Evolutionary conservation across 2,113 vertebrate species (phyloP).

Genomic region (Pollachius pollachius): DNA sequence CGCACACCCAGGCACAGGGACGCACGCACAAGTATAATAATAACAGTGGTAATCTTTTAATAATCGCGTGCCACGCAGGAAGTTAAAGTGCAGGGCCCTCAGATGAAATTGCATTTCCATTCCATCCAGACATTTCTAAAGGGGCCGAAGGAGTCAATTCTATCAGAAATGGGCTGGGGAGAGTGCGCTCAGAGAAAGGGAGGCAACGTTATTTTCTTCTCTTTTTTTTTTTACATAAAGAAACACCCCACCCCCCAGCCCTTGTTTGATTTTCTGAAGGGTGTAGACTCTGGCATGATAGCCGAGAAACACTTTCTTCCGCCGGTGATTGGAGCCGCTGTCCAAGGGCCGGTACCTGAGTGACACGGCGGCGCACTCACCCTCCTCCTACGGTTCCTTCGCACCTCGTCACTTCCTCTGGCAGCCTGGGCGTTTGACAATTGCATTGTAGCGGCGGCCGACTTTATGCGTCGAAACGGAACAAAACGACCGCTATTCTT

Average conservation of each 20-base stretch:
- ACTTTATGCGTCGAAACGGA: not conserved
- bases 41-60: no score
- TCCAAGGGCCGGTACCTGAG: not conserved
- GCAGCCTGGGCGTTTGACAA: not conserved
- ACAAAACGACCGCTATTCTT: not conserved
- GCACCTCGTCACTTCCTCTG: not conserved
- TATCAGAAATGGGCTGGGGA: conserved; percentile 11
- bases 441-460: no score
- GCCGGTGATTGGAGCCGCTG: not conserved
- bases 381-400: not conserved
- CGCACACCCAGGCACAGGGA: conserved; percentile 1
- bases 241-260: no score
- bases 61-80: no score
- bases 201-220: conserved; percentile 1
- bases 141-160: conserved; percentile 34
- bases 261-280: no score
- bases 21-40: not conserved
- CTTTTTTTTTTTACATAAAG: no score
- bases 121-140: conserved; percentile 28
- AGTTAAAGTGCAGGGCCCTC: conserved; percentile 1
- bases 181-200: not conserved
- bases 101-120: conserved; percentile 31
- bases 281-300: conserved; percentile 3
- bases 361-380: not conserved
- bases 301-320: not conserved